These are phyloP conservation scores for Drosophila nebulosa DNA, from an alignment of 1,140 invertebrate species.

Conservation along the genomic window DNA sequence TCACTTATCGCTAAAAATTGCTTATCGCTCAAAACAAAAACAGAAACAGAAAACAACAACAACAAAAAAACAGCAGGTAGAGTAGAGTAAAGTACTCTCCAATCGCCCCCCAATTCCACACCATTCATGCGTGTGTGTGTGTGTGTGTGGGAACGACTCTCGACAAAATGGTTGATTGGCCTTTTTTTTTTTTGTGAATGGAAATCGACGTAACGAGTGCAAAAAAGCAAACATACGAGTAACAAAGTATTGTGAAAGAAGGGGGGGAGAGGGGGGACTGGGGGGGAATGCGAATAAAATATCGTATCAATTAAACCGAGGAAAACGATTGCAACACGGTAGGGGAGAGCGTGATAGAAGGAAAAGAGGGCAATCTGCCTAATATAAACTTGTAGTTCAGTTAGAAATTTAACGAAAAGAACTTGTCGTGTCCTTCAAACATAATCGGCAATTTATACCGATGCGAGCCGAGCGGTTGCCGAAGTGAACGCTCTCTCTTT, in stretches of 20 bases:
- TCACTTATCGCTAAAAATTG: slow-evolving; percentile 50
- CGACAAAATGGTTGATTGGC: slow-evolving; percentile 36
- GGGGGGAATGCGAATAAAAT: too few relatives aligned
- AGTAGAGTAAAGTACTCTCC: neutral
- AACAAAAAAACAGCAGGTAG: too few relatives aligned
- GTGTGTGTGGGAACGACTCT: neutral
- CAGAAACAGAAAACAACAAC: too few relatives aligned
- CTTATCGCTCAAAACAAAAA: slow-evolving; percentile 44
- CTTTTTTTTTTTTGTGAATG: slow-evolving; percentile 63
- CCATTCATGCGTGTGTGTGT: neutral
- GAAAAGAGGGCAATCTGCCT: too few relatives aligned
- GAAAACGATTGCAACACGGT: too few relatives aligned
- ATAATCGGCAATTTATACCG: too few relatives aligned
- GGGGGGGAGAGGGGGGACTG: neutral
- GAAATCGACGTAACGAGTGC: slow-evolving; percentile 10
- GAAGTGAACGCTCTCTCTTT: too few relatives aligned
- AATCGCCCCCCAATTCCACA: neutral
- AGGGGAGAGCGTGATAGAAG: too few relatives aligned
- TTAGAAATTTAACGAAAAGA: too few relatives aligned
- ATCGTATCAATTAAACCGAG: neutral
- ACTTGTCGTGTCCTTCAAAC: too few relatives aligned
- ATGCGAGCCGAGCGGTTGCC: too few relatives aligned
- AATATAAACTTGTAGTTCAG: too few relatives aligned
- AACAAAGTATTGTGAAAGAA: neutral
- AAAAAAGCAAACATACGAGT: slow-evolving; percentile 1